phyloP scores from a whole-genome alignment of 2,797 vertebrate species.

The Microctenopoma stevenorrisi region DNA sequence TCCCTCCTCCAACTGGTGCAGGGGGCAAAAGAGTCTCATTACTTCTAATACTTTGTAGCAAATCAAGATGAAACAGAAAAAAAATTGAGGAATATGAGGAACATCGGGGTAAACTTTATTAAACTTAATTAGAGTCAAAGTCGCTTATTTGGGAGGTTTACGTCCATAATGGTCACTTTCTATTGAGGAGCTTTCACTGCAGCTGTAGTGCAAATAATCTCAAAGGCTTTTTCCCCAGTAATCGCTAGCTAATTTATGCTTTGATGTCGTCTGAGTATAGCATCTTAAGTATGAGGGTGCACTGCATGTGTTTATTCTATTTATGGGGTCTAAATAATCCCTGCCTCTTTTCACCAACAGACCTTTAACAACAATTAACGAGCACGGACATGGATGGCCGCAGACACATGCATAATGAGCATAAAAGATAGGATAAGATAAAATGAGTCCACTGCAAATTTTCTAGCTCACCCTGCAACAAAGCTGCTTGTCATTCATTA shows the following conservation, averaged over 20 bases:
- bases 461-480: conserved; percentile 56
- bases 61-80: conserved; percentile 84
- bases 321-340: conserved; percentile 86
- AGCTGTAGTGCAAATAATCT: conserved; percentile 79
- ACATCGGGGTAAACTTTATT: conserved; percentile 83
- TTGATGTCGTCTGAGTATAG: conserved; percentile 84
- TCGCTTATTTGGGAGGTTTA: conserved; percentile 75
- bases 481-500: conserved; percentile 48
- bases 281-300: conserved; percentile 76
- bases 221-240: conserved; percentile 79
- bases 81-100: conserved; percentile 73
- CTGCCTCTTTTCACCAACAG: conserved; percentile 83
- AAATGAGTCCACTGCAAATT: conserved; percentile 75
- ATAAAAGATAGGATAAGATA: conserved; percentile 69
- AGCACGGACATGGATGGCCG: conserved; percentile 72
- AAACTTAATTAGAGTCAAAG: conserved; percentile 88
- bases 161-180: conserved; percentile 82
- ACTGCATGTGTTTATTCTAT: conserved; percentile 81
- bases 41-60: conserved; percentile 83
- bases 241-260: conserved; percentile 84
- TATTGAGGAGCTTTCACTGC: conserved; percentile 58
- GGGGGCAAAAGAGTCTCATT: conserved; percentile 86
- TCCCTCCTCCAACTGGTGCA: conserved; percentile 79
- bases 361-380: conserved; percentile 88
- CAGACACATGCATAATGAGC: conserved; percentile 83